These are phyloP conservation scores for Ptychochromis oligacanthus DNA, from an alignment of 2,113 vertebrate species.

Conservation along the genomic window DNA sequence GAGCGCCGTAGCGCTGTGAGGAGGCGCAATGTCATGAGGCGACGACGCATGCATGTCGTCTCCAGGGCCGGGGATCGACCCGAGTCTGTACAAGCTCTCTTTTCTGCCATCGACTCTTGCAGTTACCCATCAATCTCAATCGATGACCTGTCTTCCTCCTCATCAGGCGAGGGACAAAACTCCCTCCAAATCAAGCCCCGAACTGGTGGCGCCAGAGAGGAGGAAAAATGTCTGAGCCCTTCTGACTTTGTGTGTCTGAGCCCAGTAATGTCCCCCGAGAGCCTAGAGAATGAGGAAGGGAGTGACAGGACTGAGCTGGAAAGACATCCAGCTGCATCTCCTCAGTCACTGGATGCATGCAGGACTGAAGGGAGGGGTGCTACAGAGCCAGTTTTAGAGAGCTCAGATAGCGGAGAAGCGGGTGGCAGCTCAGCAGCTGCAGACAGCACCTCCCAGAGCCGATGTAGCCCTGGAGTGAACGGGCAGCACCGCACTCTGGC, in stretches of 20 bases:
- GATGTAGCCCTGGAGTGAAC: constrained; percentile 47
- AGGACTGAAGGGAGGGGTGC: constrained; percentile 48
- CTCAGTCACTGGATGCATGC: neutral
- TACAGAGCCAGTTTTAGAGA: constrained; percentile 20
- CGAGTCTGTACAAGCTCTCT: constrained; percentile 76
- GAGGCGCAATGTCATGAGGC: constrained; percentile 88
- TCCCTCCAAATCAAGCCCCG: constrained; percentile 31
- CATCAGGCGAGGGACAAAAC: constrained; percentile 71
- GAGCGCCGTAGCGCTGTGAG: constrained; percentile 77
- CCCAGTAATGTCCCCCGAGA: constrained; percentile 69
- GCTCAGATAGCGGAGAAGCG: constrained; percentile 46
- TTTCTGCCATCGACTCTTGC: constrained; percentile 89
- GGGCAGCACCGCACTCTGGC: constrained; percentile 62
- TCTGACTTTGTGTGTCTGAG: constrained; percentile 72
- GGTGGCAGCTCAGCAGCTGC: constrained; percentile 8
- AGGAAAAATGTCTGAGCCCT: constrained; percentile 57
- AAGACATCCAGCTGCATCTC: constrained; percentile 25
- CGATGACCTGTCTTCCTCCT: constrained; percentile 89
- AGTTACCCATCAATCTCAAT: constrained; percentile 92
- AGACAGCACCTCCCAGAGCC: constrained; percentile 28
- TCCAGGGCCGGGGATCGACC: constrained; percentile 84
- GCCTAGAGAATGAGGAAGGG: constrained; percentile 50
- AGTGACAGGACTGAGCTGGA: constrained; percentile 40
- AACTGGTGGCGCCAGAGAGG: constrained; percentile 28
- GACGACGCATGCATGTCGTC: constrained; percentile 80